Evolutionary conservation across 2,888 invertebrate genomes (phyloP), one percentile per base, ranked within the genome.

Genomic region (Tridacna gigas): DNA sequence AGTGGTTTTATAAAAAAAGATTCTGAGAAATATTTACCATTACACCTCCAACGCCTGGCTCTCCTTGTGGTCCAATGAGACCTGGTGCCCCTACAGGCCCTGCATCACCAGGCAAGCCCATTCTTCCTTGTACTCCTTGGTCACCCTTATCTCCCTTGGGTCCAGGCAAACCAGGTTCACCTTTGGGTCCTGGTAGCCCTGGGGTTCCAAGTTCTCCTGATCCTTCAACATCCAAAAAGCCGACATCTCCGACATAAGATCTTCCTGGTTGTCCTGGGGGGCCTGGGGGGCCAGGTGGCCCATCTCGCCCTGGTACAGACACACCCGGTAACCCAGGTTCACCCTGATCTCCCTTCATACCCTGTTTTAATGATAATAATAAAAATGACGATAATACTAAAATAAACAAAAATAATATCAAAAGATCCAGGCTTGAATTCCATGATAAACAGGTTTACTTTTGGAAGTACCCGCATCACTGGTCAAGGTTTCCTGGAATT

Each of bases 31-130:
- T 48, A 73, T 25, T 25, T 60, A 87, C 87, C 87, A 87, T 84
- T n/a, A 87, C 48, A 66, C 90, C 90, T 26, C 26, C 65, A 13
- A 85, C 79, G 13, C 92, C 92, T n/a, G 86, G 79, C 15, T 89
- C 88, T 56, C 91, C 91, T 26, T 66, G 74, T 28, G 80, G 74
- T 12, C 91, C 91, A 37, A 66, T 63, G 13, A 86, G 80, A 22
- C 89, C 89, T 51, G 80, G 75, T 7, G 69, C 63, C 1, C 89
- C 89, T 22, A 85, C 79, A 7, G 81, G 71, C 1, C 91, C 91
- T 5, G 86, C 78, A 7, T 77, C 85, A 3, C 92, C 92, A 7
- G 85, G 86, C 0, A 83, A 74, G 15, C 86, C 85, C 73, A 61
- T 73, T 28, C 66, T 60, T 28, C 88, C 88, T 18, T 18, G 45